Percentiles rank a stretch among this genome's conserved stretches.
Evolutionary conservation across 2,113 vertebrate species (phyloP).

Genomic region (Caranx ignobilis): DNA sequence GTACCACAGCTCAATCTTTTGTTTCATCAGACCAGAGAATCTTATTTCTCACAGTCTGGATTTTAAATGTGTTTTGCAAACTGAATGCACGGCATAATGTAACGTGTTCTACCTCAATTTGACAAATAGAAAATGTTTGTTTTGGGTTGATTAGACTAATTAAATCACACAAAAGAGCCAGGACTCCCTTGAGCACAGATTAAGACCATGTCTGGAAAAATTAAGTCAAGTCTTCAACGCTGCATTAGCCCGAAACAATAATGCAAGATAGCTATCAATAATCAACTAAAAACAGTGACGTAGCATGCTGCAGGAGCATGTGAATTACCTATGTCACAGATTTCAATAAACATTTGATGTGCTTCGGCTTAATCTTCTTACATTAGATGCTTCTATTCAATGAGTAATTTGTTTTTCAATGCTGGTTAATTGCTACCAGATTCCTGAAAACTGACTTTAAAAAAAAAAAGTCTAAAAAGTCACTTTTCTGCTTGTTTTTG

Average conservation of each 20-base stretch:
- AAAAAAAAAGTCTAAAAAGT: conserved; percentile 58
- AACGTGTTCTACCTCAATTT: conserved; percentile 3
- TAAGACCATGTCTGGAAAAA: conserved; percentile 42
- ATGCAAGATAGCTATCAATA: conserved; percentile 43
- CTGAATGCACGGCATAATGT: too few relatives aligned
- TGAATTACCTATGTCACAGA: conserved; percentile 20
- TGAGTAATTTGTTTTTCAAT: conserved; percentile 58
- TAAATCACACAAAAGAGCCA: conserved; percentile 51
- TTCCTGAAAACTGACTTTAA: conserved; percentile 54
- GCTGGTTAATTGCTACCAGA: conserved; percentile 67
- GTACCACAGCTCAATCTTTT: too few relatives aligned
- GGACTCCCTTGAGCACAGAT: conserved; percentile 53
- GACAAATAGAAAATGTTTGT: conserved; percentile 32
- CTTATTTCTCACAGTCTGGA: too few relatives aligned
- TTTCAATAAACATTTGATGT: conserved; percentile 41
- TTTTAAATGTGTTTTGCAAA: too few relatives aligned
- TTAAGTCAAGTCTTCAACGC: conserved; percentile 14
- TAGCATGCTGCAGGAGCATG: background rate
- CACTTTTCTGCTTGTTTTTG: conserved; percentile 30
- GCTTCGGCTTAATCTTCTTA: conserved; percentile 47
- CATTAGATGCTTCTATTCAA: conserved; percentile 64
- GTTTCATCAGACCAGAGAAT: too few relatives aligned
- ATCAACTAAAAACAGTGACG: conserved; percentile 38
- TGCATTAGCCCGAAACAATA: conserved; percentile 45
- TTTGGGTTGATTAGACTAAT: conserved; percentile 49